Base-by-base conservation (phyloP, 2,113 vertebrate genomes). In the Planiliza haematocheilus region DNA sequence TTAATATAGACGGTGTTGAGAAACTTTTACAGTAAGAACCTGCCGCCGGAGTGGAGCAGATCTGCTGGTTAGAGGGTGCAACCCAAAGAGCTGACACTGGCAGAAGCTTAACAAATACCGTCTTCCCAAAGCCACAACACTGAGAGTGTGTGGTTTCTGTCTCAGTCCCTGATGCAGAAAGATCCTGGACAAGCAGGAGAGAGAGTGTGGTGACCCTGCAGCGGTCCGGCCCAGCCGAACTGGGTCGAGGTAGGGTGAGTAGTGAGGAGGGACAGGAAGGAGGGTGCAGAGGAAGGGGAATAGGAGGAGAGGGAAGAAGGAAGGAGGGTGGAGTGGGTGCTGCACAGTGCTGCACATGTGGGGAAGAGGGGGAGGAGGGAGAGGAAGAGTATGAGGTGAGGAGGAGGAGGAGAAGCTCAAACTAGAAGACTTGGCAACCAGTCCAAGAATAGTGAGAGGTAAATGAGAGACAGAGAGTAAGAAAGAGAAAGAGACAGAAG, bases 391-490 rank as follows among this genome's bases (percentile, higher is more conserved):
- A 61, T 81, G 66, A 83, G 81, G 89, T 94, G 91, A 84, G 88
- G 89, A 93, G 92, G 89, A 93, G 87, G 89, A 93, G 92, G 90
- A 93, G 92, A 95, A 96, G 95, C 94, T 96, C 89, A 92, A 88
- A 92, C 90, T 91, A 86, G 88, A 81, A 93, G 93, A 96, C 93
- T 93, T 95, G 93, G 94, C 93, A 94, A 94, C 94, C 95, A 97
- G 95, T 96, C 94, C 86, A 89, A 86, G 73, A 69, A 57, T 21
- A 83, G 82, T 60, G 52, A 84, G 60, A 95, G 63, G 63, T 84
- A 78, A 69, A 66, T 63, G 63, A 66, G 60, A 83, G 52, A 79
- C 64, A 86, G 38, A 74, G 61, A 66, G n/a, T 64, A 12, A 77
- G 74, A 79, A 43, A 83, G 20, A 81, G 58, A 57, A 43, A 86